phyloP scores from a whole-genome alignment of 2,113 vertebrate species.

The Pithys albifrons region DNA sequence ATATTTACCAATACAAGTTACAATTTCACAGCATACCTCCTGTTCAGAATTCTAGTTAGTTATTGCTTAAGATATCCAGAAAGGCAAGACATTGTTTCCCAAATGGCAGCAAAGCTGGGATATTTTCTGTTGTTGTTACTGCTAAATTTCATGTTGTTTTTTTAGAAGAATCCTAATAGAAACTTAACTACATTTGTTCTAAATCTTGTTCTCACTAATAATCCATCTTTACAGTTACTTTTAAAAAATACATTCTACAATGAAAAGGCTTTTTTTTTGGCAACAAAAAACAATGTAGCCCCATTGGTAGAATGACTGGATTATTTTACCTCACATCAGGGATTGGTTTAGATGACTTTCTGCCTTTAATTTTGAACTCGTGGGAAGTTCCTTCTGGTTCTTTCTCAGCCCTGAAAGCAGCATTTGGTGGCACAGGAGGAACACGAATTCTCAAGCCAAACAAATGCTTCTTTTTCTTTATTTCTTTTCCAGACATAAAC shows the following conservation, averaged over 20 bases:
- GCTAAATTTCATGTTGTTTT: not conserved
- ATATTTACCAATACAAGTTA: not conserved
- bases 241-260: not conserved
- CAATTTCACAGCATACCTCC: not conserved
- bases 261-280: not conserved
- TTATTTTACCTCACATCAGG: constrained; percentile 82
- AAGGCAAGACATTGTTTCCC: not conserved
- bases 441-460: constrained; percentile 96
- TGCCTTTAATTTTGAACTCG: constrained; percentile 96
- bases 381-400: constrained; percentile 89
- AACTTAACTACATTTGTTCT: not conserved
- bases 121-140: not conserved
- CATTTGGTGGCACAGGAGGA: constrained; percentile 90
- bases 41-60: not conserved
- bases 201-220: not conserved
- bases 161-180: not conserved
- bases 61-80: not conserved
- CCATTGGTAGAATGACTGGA: not conserved
- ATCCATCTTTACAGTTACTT: not conserved
- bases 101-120: not conserved
- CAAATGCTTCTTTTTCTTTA: constrained; percentile 99
- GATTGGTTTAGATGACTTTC: constrained; percentile 88
- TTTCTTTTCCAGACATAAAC: constrained; percentile 99
- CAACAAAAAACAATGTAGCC: not conserved
- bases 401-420: constrained; percentile 83